Percentiles rank a stretch among this genome's conserved stretches.
These are phyloP conservation scores for Malurus melanocephalus DNA, from an alignment of 2,113 vertebrate species.

Conservation along the genomic window DNA sequence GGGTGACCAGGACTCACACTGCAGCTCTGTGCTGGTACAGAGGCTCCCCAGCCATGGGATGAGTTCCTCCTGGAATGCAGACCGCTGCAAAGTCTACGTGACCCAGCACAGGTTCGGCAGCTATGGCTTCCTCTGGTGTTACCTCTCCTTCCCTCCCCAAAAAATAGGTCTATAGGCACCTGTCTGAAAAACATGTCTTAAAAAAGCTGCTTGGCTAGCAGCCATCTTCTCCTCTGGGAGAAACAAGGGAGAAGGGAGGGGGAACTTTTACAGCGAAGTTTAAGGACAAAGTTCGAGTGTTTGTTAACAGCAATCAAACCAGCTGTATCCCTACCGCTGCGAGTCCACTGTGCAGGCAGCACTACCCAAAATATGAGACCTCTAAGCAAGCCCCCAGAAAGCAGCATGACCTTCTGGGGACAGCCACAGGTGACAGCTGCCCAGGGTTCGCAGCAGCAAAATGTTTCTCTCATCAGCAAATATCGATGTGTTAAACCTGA, in stretches of 20 bases:
- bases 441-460: not conserved
- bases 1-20: not conserved
- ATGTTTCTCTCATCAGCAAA: not conserved
- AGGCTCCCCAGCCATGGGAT: not conserved
- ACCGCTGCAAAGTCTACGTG: not conserved
- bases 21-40: not conserved
- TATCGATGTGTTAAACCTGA: not conserved
- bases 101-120: not conserved
- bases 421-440: rapidly evolving
- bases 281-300: not conserved
- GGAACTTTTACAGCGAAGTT: not conserved
- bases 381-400: not conserved
- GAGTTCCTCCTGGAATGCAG: not conserved
- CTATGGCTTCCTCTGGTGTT: not conserved
- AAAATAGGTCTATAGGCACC: not conserved
- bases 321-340: rapidly evolving
- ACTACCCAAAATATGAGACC: rapidly evolving
- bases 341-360: not conserved
- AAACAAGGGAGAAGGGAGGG: not conserved
- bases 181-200: not conserved
- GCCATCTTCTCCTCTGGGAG: not conserved
- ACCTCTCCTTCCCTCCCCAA: not conserved
- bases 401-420: not conserved
- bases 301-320: not conserved
- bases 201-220: not conserved